Evolutionary conservation across 2,797 vertebrate species (phyloP), one percentile per base, ranked within the genome.

Genomic region (Alectoris magna): DNA sequence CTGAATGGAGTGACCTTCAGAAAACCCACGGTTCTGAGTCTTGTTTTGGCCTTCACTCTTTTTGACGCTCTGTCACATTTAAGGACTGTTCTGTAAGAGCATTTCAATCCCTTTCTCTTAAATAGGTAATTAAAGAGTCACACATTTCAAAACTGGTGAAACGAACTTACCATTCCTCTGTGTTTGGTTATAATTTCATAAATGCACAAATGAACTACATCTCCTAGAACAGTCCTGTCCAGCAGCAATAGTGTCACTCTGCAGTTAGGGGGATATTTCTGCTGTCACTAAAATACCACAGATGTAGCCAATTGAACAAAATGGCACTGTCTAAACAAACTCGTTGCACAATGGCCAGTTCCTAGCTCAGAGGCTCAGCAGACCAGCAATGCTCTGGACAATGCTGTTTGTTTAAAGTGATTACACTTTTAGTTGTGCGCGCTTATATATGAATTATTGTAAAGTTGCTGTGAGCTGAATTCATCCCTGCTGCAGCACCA

Each of bases 231-330:
- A 94, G 74, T 51, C 0, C 0, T 64, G 60, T 66, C 84, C 79
- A 69, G 74, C 84, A 93, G 66, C 55, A 58, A 55, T 26, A 90
- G 73, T 77, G 72, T 91, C 90, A 95, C 68, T 94, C 76, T 93
- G 87, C 87, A 91, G 75, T 79, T 68, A 84, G 81, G 70, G 85
- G 75, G 85, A 91, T 83, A 88, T 91, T 95, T 92, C 72, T 93
- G 90, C 89, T 94, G 69, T 77, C 89, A 70, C 92, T 91, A 95
- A 96, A 97, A 96, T 95, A 92, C 92, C 85, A 0, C 3, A 16
- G 92, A 96, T 86, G 94, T 95, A 95, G 94, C 91, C 95, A 92
- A 67, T 92, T 94, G 94, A 93, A 96, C 93, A 94, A 95, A 95
- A 67, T 83, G 72, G 81, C 62, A 83, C 90, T 96, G 78, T 88